Percentiles rank a stretch among this genome's conserved stretches.
Evolutionary conservation across 2,888 invertebrate genomes (phyloP).

Genomic region (Syrista parreyssii): DNA sequence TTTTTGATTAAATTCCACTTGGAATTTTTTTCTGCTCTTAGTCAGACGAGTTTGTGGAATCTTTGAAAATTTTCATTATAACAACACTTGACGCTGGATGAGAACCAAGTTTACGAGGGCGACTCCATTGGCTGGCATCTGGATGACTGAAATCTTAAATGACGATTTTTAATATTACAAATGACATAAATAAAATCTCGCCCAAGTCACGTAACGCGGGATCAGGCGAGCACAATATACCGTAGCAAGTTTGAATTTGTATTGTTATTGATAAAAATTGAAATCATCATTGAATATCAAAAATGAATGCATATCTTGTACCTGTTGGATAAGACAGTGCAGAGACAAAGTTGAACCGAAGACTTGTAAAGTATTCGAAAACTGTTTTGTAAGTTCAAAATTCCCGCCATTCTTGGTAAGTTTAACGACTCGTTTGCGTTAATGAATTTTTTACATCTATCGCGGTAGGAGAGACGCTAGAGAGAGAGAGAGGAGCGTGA

Average conservation of each 20-base stretch:
- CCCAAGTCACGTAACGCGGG: background rate
- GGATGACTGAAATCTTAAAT: background rate
- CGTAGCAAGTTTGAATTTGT: background rate
- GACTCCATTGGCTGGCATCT: background rate
- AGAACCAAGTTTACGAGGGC: conserved; percentile 24
- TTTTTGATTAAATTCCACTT: background rate
- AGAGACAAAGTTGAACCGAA: background rate
- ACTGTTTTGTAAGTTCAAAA: background rate
- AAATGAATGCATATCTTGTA: background rate
- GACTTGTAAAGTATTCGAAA: background rate
- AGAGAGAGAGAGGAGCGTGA: background rate
- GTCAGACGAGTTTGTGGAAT: background rate
- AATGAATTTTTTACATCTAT: background rate
- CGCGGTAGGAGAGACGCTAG: background rate
- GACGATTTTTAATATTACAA: background rate
- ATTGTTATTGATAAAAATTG: background rate
- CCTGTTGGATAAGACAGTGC: background rate
- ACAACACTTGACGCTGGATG: background rate
- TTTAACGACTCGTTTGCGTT: background rate
- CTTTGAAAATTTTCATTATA: background rate
- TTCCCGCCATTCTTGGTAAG: background rate
- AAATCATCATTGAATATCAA: background rate
- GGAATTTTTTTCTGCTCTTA: background rate
- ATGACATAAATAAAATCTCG: background rate
- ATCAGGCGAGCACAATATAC: background rate